These are phyloP conservation scores for Hippoglossus stenolepis DNA, from an alignment of 2,113 vertebrate species.

Conservation along the genomic window DNA sequence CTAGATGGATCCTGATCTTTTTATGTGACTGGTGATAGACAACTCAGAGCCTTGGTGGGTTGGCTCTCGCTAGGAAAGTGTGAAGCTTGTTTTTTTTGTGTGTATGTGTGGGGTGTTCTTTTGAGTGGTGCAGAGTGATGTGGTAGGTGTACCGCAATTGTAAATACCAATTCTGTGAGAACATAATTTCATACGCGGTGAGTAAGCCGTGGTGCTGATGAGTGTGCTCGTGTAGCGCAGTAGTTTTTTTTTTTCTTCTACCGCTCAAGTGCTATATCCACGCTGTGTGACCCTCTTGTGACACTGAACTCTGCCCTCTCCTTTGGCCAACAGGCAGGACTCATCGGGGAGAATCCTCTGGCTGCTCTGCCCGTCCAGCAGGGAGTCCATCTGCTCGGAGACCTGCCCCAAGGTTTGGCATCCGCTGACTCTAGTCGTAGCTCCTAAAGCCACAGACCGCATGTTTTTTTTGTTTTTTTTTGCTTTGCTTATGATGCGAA, in stretches of 20 bases:
- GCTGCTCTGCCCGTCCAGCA: conserved; percentile 81
- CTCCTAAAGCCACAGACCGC: conserved; percentile 22
- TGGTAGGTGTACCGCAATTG: conserved; percentile 32
- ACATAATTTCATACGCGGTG: conserved; percentile 35
- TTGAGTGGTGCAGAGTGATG: conserved; percentile 53
- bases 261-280: not conserved
- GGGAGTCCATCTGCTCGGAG: conserved; percentile 81
- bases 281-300: conserved; percentile 39
- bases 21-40: conserved; percentile 29
- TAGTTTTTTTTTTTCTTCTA: not conserved
- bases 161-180: conserved; percentile 38
- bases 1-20: conserved; percentile 19
- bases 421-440: conserved; percentile 30
- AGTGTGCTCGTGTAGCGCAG: conserved; percentile 13
- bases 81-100: conserved; percentile 25
- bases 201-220: conserved; percentile 40
- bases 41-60: conserved; percentile 18
- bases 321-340: conserved; percentile 85
- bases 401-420: conserved; percentile 82
- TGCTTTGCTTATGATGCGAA: conserved; percentile 17
- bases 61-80: conserved; percentile 35
- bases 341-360: conserved; percentile 89
- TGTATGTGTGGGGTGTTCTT: conserved; percentile 21
- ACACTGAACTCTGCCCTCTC: conserved; percentile 50
- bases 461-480: conserved; percentile 8